phyloP scores from a whole-genome alignment of 2,888 invertebrate genomes.

The Oithona nana region DNA sequence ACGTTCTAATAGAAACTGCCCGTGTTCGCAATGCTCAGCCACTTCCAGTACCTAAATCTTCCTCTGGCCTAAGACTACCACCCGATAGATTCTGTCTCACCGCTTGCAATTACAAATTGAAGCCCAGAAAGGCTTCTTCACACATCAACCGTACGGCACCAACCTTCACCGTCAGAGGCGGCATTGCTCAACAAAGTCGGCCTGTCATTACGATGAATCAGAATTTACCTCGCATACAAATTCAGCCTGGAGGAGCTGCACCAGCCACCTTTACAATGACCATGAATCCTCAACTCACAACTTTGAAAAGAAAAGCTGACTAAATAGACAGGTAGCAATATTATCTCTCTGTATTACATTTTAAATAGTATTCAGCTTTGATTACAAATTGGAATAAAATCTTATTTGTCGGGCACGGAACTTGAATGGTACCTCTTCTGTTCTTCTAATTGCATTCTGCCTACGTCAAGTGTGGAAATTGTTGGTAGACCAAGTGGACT shows the following conservation, averaged over 20 bases:
- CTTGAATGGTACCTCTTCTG: conserved; percentile 31
- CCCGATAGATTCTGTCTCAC: conserved; percentile 83
- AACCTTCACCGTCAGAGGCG: not conserved
- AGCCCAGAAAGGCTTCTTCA: not conserved
- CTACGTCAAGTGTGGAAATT: conserved; percentile 47
- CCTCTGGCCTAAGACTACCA: conserved; percentile 58
- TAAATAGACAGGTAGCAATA: too few relatives aligned
- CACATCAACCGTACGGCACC: not conserved
- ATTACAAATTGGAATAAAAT: too few relatives aligned
- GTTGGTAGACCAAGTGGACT: conserved; percentile 55
- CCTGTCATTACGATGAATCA: not conserved
- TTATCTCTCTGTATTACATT: too few relatives aligned
- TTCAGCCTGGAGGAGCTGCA: not conserved
- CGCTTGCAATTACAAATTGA: conserved; percentile 55
- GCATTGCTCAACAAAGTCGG: too few relatives aligned
- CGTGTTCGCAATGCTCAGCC: conserved; percentile 68
- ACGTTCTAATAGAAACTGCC: conserved; percentile 66
- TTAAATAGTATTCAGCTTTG: too few relatives aligned
- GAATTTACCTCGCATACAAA: not conserved
- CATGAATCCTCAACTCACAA: not conserved
- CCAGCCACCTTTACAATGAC: not conserved
- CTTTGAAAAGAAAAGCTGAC: not conserved
- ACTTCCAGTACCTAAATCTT: conserved; percentile 68
- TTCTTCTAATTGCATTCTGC: conserved; percentile 41
- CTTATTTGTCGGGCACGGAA: not conserved